Percentiles rank a stretch among this genome's conserved stretches.
Evolutionary conservation across 2,888 invertebrate species (phyloP).

Genomic region (Automeris io): DNA sequence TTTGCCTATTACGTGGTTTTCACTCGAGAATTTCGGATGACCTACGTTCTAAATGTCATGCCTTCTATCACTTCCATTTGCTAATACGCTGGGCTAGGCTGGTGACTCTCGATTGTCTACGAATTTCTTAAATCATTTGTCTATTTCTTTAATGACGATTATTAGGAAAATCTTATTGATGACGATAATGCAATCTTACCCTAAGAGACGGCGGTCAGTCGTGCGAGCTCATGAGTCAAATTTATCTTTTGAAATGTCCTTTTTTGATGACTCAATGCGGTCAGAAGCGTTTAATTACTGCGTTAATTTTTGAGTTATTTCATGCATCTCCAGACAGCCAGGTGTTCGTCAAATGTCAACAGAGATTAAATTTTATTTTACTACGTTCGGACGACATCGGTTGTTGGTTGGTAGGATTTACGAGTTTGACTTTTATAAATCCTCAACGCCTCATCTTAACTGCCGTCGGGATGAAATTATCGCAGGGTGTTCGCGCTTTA

Average conservation of each 20-base stretch:
- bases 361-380: constrained; percentile 70
- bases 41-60: no score
- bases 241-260: constrained; percentile 59
- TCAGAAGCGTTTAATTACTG: constrained; percentile 70
- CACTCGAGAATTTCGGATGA: no score
- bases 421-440: constrained; percentile 70
- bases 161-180: no score
- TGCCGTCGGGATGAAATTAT: constrained; percentile 57
- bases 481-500: constrained; percentile 54
- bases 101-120: no score
- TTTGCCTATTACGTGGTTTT: no score
- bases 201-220: constrained; percentile 44
- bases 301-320: constrained; percentile 69
- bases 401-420: constrained; percentile 44
- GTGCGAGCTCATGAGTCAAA: constrained; percentile 68
- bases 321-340: constrained; percentile 51
- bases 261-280: constrained; percentile 65
- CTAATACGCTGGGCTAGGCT: no score
- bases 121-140: no score
- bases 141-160: no score
- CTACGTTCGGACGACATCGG: constrained; percentile 34
- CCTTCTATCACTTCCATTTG: no score
- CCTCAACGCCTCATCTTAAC: constrained; percentile 64
- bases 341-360: constrained; percentile 73
- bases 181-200: no score